phyloP scores from a whole-genome alignment of 2,888 invertebrate species.

The Chromoteleia sp. region DNA sequence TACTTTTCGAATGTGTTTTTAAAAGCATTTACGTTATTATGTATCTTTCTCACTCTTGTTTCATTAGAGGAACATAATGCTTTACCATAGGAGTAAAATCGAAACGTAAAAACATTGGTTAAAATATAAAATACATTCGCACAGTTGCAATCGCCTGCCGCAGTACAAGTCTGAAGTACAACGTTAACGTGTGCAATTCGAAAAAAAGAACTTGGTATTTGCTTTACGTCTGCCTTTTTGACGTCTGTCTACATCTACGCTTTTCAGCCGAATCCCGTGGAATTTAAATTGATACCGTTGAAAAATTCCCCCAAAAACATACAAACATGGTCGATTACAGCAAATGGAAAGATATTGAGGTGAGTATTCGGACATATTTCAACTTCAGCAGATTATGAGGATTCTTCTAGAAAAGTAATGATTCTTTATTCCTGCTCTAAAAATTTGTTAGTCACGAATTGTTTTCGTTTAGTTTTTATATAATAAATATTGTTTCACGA shows the following conservation, averaged over 20 bases:
- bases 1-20: no score
- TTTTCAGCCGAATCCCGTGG: background rate
- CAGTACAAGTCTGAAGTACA: constrained; percentile 6
- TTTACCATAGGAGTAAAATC: no score
- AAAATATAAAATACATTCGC: no score
- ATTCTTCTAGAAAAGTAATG: constrained; percentile 21
- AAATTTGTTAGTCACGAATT: no score
- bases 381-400: background rate
- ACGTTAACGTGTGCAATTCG: background rate
- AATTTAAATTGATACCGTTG: background rate
- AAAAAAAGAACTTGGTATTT: background rate
- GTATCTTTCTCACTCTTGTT: no score
- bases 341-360: constrained; percentile 99
- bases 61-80: no score
- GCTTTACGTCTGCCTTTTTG: background rate
- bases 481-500: background rate
- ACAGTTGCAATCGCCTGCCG: no score
- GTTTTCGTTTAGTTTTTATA: background rate
- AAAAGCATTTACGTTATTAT: no score
- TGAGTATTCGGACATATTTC: constrained; percentile 81
- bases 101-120: no score
- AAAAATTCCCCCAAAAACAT: background rate
- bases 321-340: constrained; percentile 87
- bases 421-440: background rate
- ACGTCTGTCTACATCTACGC: background rate